phyloP scores from a whole-genome alignment of 1,140 invertebrate species.

The Tetragonula clypearis region DNA sequence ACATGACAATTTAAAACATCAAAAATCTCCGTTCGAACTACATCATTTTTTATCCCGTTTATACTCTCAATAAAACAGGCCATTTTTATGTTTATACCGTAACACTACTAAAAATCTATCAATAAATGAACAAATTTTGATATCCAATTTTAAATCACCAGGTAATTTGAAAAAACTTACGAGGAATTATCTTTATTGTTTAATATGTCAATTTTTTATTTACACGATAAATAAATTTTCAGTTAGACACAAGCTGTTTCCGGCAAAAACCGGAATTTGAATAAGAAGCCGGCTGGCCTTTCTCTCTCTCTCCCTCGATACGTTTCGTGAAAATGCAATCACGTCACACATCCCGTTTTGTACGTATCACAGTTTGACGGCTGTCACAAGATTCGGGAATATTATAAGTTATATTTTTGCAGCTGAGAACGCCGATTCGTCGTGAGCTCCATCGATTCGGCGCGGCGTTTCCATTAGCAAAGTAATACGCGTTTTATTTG shows the following conservation, averaged over 20 bases:
- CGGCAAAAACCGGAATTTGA: not conserved
- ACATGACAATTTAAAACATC: not conserved
- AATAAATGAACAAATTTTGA: not conserved
- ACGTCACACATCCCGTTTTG: not conserved
- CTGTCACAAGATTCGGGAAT: conserved; percentile 1
- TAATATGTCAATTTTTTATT: not conserved
- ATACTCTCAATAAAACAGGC: too few species aligned
- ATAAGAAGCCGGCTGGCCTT: conserved; percentile 5
- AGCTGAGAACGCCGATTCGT: not conserved
- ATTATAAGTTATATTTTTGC: conserved; percentile 32
- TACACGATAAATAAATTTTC: not conserved
- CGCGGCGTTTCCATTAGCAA: conserved; percentile 18
- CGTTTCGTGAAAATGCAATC: conserved; percentile 27
- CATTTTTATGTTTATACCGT: not conserved
- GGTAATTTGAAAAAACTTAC: not conserved
- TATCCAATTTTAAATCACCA: not conserved
- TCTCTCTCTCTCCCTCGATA: not conserved
- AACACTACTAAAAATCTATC: not conserved
- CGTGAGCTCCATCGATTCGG: conserved; percentile 9
- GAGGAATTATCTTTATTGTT: not conserved
- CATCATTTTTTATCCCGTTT: not conserved
- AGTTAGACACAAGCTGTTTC: not conserved
- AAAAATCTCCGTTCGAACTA: not conserved
- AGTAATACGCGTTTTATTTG: conserved; percentile 14
- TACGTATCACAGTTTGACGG: conserved; percentile 5